Conservation (phyloP, 2,797 vertebrate species). For the Gila robusta region DNA sequence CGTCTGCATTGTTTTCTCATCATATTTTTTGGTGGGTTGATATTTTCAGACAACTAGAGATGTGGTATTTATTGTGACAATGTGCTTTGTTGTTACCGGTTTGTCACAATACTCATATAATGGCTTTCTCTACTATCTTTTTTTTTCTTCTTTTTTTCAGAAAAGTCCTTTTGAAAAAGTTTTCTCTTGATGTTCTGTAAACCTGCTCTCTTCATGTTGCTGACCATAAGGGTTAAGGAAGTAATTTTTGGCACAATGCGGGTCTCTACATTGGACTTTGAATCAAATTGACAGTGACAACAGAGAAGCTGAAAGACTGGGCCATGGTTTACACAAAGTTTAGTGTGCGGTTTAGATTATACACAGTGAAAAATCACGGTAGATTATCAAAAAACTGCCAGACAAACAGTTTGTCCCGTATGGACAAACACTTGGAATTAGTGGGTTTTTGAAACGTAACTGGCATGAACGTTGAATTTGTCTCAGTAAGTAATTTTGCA, state of each 20-base stretch:
- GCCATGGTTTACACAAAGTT: constrained; percentile 42
- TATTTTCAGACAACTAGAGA: background rate
- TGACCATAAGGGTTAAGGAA: constrained; percentile 66
- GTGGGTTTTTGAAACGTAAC: background rate
- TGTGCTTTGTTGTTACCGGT: constrained; percentile 9
- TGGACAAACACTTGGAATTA: constrained; percentile 32
- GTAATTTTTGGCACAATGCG: constrained; percentile 45
- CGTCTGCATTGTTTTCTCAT: constrained; percentile 21
- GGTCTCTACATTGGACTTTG: constrained; percentile 30
- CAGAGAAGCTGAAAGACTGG: constrained; percentile 26
- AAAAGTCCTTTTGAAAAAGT: constrained; percentile 25
- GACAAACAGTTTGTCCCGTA: constrained; percentile 20
- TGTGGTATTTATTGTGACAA: constrained; percentile 18
- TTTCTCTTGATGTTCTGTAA: constrained; percentile 37
- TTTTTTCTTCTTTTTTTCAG: background rate
- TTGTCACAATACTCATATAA: constrained; percentile 17
- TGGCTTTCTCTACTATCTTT: constrained; percentile 2
- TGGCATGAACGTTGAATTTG: background rate
- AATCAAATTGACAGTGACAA: constrained; percentile 49
- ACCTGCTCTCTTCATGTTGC: constrained; percentile 59
- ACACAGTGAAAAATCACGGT: constrained; percentile 32
- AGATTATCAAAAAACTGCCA: constrained; percentile 26
- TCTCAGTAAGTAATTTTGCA: background rate
- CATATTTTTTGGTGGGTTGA: background rate
- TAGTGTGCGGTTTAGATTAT: constrained; percentile 45